Evolutionary conservation across 2,888 invertebrate genomes (phyloP), one percentile per base, ranked within the genome.

Genomic region (Drosophila paranaensis): DNA sequence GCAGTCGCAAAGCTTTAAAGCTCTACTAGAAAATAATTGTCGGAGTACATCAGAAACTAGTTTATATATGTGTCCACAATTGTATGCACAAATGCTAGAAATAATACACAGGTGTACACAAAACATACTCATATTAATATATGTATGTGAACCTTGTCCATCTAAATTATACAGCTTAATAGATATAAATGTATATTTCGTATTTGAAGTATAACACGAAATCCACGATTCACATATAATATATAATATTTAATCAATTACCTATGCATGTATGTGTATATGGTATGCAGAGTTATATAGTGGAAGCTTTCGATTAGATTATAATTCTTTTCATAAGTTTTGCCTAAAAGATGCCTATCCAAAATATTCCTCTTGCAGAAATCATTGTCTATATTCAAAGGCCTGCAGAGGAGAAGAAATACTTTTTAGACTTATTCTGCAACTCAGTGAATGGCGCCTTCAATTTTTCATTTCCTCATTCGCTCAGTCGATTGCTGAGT

Each of bases 1-100:
- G 14, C 10, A 11, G 33, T 57, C 20, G 13, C 9, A 3, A 16
- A 72, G 45, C 55, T 57, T 55, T 9, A 27, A 56, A 66, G 43
- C 35, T 30, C 48, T 54, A 3, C 11, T 16, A 4, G 13, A 40
- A 25, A 25, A 30, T 20, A 56, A 46, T 54, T 53, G 33, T 16
- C 20, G 16, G 14, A 58, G 48, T 48, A 40, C 58, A 37, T 30
- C 9, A 5, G 14, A 58, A 48, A 39, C 48, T 39, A 14, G 58
- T 57, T 57, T 57, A 9, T 11, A 30, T 45, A n/a, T 13, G 5
- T 14, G 3, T 35, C 2, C 8, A 50, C 20, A 33, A 33, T 33
- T 33, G 33, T 33, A 33, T 10, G 10, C 33, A 33, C 10, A 33
- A 33, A 10, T 33, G 10, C 10, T 33, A 33, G 2, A 33, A 10